Evolutionary conservation across 2,888 invertebrate genomes (phyloP).

Genomic region (Coenonympha arcania): DNA sequence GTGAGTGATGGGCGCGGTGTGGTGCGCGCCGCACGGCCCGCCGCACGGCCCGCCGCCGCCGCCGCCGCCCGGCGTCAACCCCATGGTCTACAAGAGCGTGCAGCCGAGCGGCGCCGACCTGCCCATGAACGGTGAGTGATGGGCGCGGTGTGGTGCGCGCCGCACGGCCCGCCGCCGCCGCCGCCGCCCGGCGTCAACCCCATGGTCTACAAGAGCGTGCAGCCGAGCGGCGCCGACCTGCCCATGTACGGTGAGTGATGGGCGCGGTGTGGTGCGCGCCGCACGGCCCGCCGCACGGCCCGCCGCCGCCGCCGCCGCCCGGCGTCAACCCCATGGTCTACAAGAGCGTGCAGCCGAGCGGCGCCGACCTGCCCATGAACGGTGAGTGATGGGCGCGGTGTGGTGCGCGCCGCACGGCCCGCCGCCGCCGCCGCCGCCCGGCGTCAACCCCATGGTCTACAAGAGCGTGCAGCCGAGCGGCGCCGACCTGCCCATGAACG

Average conservation of each 20-base stretch:
- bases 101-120: too few species aligned
- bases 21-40: too few species aligned
- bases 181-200: slow-evolving; percentile 37
- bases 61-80: too few species aligned
- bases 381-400: slow-evolving; percentile 47
- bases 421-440: slow-evolving; percentile 35
- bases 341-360: too few species aligned
- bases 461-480: slow-evolving; percentile 70
- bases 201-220: slow-evolving; percentile 57
- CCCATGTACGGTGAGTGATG: slow-evolving; percentile 68
- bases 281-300: too few species aligned
- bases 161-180: slow-evolving; percentile 32
- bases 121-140: too few species aligned
- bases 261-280: too few species aligned
- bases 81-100: too few species aligned
- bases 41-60: too few species aligned
- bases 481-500: slow-evolving; percentile 73
- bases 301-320: too few species aligned
- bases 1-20: slow-evolving; percentile 41
- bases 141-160: slow-evolving; percentile 48
- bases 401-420: slow-evolving; percentile 41
- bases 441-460: slow-evolving; percentile 40
- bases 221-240: slow-evolving; percentile 71
- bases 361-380: too few species aligned
- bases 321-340: too few species aligned